Evolutionary conservation across 2,888 invertebrate species (phyloP).

Genomic region (Trachelus tabidus): DNA sequence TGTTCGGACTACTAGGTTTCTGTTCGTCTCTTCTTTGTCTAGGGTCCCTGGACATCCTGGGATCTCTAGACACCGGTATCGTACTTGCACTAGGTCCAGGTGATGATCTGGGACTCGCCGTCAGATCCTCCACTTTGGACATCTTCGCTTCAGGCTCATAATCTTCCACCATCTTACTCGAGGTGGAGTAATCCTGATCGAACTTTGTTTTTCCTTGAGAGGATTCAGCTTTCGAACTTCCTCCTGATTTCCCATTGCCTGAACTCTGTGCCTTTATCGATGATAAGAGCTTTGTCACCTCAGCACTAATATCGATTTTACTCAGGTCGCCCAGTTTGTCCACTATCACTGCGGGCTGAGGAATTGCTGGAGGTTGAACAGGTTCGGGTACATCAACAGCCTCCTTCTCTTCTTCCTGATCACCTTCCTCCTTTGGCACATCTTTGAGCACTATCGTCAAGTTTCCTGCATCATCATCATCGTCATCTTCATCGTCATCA

Average conservation of each 20-base stretch:
- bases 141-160: conserved; percentile 7
- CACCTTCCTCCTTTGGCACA: conserved; percentile 73
- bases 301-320: conserved; percentile 79
- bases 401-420: conserved; percentile 54
- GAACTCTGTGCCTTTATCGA: conserved; percentile 67
- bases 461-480: conserved; percentile 62
- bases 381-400: background rate
- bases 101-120: conserved; percentile 51
- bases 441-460: conserved; percentile 80
- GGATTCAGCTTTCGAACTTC: conserved; percentile 35
- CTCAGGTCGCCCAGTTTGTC: conserved; percentile 78
- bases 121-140: background rate
- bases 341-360: conserved; percentile 70
- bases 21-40: conserved; percentile 46
- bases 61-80: conserved; percentile 53
- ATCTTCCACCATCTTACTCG: background rate
- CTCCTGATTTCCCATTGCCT: conserved; percentile 40
- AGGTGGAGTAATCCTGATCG: conserved; percentile 15
- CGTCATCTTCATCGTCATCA: conserved; percentile 74
- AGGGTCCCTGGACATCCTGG: conserved; percentile 61
- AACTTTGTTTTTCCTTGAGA: conserved; percentile 15
- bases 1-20: conserved; percentile 44
- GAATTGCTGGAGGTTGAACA: conserved; percentile 55
- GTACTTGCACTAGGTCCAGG: conserved; percentile 22
- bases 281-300: conserved; percentile 77